phyloP scores from a whole-genome alignment of 2,113 vertebrate species.

The Atlantisia rogersi region DNA sequence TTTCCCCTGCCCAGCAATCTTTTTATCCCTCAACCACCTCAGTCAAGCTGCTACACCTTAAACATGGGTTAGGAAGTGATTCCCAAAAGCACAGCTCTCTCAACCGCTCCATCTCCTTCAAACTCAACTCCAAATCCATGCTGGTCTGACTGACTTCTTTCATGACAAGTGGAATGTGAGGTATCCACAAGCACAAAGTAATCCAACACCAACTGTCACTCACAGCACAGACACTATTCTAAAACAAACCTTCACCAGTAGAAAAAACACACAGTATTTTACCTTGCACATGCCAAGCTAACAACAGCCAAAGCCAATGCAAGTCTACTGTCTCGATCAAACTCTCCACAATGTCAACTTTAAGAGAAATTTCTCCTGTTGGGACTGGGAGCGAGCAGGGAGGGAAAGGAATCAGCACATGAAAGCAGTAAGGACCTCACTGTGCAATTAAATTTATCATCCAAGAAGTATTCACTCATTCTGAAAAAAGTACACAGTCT shows the following conservation, averaged over 20 bases:
- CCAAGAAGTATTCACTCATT: not conserved
- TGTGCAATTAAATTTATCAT: not conserved
- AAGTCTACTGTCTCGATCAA: not conserved
- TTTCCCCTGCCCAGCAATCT: not conserved
- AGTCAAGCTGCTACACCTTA: not conserved
- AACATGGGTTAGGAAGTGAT: not conserved
- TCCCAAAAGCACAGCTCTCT: not conserved
- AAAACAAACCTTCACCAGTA: not conserved
- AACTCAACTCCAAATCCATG: not conserved
- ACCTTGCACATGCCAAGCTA: not conserved
- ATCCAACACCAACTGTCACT: not conserved
- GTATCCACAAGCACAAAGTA: not conserved
- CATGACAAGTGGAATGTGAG: not conserved
- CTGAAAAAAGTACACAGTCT: not conserved
- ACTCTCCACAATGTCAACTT: not conserved
- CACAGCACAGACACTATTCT: not conserved
- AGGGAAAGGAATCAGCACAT: not conserved
- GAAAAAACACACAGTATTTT: not conserved
- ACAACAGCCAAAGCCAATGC: not conserved
- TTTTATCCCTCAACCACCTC: not conserved
- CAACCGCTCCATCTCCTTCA: not conserved
- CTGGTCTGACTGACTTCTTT: not conserved
- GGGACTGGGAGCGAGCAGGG: accelerated
- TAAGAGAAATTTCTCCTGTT: not conserved
- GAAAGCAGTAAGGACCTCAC: not conserved